Conservation (phyloP, 2,113 vertebrate genomes). For the Ciconia stormi region DNA sequence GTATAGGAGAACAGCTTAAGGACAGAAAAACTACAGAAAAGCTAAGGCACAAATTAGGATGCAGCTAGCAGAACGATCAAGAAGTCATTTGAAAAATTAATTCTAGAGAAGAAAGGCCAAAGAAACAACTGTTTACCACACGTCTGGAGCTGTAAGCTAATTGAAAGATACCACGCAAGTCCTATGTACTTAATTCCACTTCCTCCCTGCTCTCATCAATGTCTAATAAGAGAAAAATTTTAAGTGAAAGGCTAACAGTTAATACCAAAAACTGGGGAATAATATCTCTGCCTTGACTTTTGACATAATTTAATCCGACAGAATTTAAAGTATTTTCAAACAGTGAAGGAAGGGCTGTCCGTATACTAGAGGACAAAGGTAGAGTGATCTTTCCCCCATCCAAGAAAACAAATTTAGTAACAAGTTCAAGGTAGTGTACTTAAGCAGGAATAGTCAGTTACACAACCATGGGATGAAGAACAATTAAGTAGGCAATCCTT, state of each 20-base stretch:
- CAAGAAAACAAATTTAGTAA: not conserved
- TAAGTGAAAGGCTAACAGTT: not conserved
- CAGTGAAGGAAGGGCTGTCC: not conserved
- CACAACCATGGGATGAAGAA: not conserved
- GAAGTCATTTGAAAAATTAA: not conserved
- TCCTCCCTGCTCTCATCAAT: not conserved
- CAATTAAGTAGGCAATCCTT: not conserved
- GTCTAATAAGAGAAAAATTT: not conserved
- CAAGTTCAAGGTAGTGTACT: not conserved
- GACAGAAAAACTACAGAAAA: not conserved
- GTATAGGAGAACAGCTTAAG: not conserved
- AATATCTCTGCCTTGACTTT: not conserved
- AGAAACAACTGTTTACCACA: not conserved
- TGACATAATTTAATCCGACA: not conserved
- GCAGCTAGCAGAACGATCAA: not conserved
- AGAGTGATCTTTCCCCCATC: not conserved
- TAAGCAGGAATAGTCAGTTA: conserved; percentile 13
- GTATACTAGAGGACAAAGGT: not conserved
- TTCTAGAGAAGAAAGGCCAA: not conserved
- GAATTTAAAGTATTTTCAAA: not conserved
- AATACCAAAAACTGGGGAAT: not conserved
- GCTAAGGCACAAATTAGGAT: not conserved
- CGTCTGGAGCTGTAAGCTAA: not conserved
- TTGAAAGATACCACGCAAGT: not conserved
- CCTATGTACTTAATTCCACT: not conserved